phyloP scores from a whole-genome alignment of 2,888 invertebrate species.

The Oscheius sp. region DNA sequence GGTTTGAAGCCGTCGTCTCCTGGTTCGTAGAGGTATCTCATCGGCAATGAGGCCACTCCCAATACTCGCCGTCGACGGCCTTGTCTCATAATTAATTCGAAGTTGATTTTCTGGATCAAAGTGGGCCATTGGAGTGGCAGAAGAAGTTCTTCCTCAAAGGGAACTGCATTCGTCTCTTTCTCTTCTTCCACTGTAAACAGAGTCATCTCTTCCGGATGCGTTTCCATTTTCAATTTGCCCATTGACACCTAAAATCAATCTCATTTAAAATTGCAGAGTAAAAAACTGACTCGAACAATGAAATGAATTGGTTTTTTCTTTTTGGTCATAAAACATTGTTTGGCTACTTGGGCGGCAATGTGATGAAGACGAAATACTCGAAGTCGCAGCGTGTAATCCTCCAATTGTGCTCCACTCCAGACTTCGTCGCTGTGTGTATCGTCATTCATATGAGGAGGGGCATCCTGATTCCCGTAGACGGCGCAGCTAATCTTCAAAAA shows the following conservation, averaged over 20 bases:
- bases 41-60: slow-evolving; percentile 45
- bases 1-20: slow-evolving; percentile 66
- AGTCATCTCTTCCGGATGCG: slow-evolving; percentile 39
- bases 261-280: background rate
- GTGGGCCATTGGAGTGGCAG: slow-evolving; percentile 68
- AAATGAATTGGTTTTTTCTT: slow-evolving; percentile 37
- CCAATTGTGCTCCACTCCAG: slow-evolving; percentile 60
- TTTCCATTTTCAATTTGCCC: slow-evolving; percentile 50
- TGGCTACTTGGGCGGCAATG: slow-evolving; percentile 40
- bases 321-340: slow-evolving; percentile 27
- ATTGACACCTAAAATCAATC: slow-evolving; percentile 37
- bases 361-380: slow-evolving; percentile 60
- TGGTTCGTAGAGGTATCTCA: slow-evolving; percentile 58
- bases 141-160: slow-evolving; percentile 58
- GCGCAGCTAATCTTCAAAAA: slow-evolving; percentile 55
- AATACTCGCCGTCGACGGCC: slow-evolving; percentile 42
- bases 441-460: slow-evolving; percentile 52
- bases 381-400: slow-evolving; percentile 53
- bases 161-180: slow-evolving; percentile 33
- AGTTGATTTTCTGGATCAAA: slow-evolving; percentile 59
- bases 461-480: slow-evolving; percentile 56
- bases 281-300: slow-evolving; percentile 21
- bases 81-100: slow-evolving; percentile 51
- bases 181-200: slow-evolving; percentile 17
- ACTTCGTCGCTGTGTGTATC: slow-evolving; percentile 56